Conservation (phyloP, 2,888 invertebrate genomes). For the Caenorhabditis afra region DNA sequence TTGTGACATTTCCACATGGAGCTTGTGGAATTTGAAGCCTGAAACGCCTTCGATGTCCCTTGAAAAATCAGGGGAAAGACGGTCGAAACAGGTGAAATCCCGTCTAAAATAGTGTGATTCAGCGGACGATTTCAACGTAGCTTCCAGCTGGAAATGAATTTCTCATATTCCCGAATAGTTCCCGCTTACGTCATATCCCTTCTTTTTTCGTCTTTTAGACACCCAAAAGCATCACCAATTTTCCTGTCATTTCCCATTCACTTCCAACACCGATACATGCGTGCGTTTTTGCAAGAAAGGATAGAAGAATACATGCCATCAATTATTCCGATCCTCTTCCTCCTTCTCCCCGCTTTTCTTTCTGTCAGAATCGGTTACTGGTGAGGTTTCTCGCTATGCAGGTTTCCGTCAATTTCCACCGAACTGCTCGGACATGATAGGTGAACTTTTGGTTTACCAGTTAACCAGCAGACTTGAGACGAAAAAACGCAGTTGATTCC, state of each 20-base stretch:
- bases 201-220: neutral
- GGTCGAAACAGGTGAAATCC: neutral
- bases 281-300: slow-evolving; percentile 35
- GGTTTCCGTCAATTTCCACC: neutral
- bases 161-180: too few species aligned
- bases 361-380: slow-evolving; percentile 24
- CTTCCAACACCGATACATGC: slow-evolving; percentile 20
- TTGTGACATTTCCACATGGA: neutral
- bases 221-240: neutral
- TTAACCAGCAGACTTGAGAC: too few species aligned
- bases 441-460: too few species aligned
- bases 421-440: too few species aligned
- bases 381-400: neutral
- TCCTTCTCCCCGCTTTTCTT: neutral
- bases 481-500: too few species aligned
- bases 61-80: slow-evolving; percentile 18
- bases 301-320: slow-evolving; percentile 43
- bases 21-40: neutral
- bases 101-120: neutral
- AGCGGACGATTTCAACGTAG: too few species aligned
- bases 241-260: slow-evolving; percentile 21
- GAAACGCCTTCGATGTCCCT: neutral
- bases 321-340: slow-evolving; percentile 34
- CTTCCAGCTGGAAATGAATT: too few species aligned
- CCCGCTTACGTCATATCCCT: too few species aligned